A percentile compares a stretch with the other conserved stretches of the same genome.
Conservation (phyloP, 2,888 invertebrate genomes). For the Arctia plantaginis region DNA sequence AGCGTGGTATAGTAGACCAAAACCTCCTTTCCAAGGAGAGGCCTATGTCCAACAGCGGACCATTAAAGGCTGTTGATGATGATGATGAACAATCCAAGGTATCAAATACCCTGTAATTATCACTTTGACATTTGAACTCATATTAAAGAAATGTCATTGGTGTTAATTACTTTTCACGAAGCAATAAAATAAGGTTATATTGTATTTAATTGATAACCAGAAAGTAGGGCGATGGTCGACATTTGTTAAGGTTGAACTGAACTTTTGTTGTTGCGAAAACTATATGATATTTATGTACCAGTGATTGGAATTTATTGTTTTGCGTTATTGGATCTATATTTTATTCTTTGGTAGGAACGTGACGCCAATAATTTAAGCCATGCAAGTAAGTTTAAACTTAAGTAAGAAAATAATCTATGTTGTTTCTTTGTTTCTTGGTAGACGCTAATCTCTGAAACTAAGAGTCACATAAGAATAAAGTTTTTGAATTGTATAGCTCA, state of each 20-base stretch:
- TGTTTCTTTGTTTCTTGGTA: background rate
- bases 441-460: background rate
- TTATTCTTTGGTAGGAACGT: background rate
- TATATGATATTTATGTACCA: constrained; percentile 6
- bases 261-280: constrained; percentile 58
- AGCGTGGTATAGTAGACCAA: too few relatives aligned
- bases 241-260: constrained; percentile 58
- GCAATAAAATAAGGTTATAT: constrained; percentile 24
- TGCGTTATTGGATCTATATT: background rate
- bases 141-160: constrained; percentile 45
- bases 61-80: too few relatives aligned
- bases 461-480: background rate
- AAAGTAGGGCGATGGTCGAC: constrained; percentile 59
- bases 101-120: constrained; percentile 28
- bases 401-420: background rate
- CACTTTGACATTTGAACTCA: constrained; percentile 46
- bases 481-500: too few relatives aligned
- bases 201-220: constrained; percentile 49
- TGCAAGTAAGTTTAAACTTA: background rate
- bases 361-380: background rate
- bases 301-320: constrained; percentile 7
- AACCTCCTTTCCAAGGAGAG: too few relatives aligned
- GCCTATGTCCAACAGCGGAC: too few relatives aligned
- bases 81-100: too few relatives aligned
- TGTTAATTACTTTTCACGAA: constrained; percentile 14